phyloP scores from a whole-genome alignment of 2,113 vertebrate species.

The Prinia subflava region DNA sequence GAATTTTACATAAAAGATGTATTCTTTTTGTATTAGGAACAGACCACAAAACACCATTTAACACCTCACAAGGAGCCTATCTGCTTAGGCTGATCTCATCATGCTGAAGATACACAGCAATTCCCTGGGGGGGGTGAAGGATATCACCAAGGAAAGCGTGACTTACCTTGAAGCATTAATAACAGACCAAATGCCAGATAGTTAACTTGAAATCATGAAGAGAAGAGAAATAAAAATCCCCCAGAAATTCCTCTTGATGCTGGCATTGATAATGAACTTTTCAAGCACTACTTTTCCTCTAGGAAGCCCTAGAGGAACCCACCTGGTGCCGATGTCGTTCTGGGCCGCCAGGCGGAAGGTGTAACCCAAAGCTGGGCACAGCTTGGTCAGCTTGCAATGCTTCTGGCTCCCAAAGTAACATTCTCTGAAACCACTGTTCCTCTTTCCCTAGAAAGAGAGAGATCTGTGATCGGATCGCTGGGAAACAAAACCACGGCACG shows the following conservation, averaged over 20 bases:
- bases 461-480: not conserved
- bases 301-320: not conserved
- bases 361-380: conserved; percentile 92
- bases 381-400: conserved; percentile 90
- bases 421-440: conserved; percentile 93
- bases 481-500: not conserved
- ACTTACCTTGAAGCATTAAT: not conserved
- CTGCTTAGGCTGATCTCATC: not conserved
- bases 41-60: not conserved
- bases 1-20: conserved; percentile 7
- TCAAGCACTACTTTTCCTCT: not conserved
- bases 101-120: not conserved
- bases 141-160: not conserved
- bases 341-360: conserved; percentile 93
- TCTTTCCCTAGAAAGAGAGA: conserved; percentile 84
- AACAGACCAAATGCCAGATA: not conserved
- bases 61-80: not conserved
- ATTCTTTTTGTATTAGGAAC: not conserved
- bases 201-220: not conserved
- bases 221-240: not conserved
- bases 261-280: not conserved
- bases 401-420: conserved; percentile 94
- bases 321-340: conserved; percentile 95
- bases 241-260: not conserved
- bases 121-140: not conserved